Percentiles rank a stretch among this genome's conserved stretches.
phyloP scores from a whole-genome alignment of 2,113 vertebrate species.

The Pao palembangensis region DNA sequence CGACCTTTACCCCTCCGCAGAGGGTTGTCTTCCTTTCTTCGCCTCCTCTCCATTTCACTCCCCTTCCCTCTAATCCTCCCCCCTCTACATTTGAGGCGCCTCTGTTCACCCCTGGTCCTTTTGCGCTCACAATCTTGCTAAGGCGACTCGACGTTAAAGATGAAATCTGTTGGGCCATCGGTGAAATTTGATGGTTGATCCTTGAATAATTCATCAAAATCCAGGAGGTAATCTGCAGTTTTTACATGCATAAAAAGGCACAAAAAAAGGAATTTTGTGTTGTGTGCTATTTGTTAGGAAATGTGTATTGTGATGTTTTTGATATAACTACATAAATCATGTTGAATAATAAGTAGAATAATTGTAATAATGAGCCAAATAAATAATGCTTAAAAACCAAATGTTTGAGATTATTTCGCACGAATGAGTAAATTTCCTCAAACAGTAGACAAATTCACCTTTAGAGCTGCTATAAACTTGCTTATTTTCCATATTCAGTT shows the following conservation, averaged over 20 bases:
- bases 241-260: slow-evolving; percentile 19
- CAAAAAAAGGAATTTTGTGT: slow-evolving; percentile 40
- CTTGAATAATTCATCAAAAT: slow-evolving; percentile 17
- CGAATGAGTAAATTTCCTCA: no score
- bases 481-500: no score
- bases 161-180: slow-evolving; percentile 18
- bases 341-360: slow-evolving; percentile 6
- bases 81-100: neutral
- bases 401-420: neutral
- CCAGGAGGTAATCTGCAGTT: slow-evolving; percentile 3
- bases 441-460: no score
- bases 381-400: slow-evolving; percentile 50
- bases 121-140: neutral
- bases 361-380: slow-evolving; percentile 36
- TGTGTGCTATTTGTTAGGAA: slow-evolving; percentile 37
- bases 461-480: no score
- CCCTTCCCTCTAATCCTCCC: neutral
- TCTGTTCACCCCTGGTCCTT: neutral
- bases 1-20: slow-evolving; percentile 40
- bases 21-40: neutral
- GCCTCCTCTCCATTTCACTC: slow-evolving; percentile 1
- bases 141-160: slow-evolving; percentile 15
- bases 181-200: slow-evolving; percentile 13
- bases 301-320: slow-evolving; percentile 57
- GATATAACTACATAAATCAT: slow-evolving; percentile 61